Percentiles rank a stretch among this genome's conserved stretches.
phyloP scores from a whole-genome alignment of 1,140 invertebrate genomes.

The Bombus impatiens region DNA sequence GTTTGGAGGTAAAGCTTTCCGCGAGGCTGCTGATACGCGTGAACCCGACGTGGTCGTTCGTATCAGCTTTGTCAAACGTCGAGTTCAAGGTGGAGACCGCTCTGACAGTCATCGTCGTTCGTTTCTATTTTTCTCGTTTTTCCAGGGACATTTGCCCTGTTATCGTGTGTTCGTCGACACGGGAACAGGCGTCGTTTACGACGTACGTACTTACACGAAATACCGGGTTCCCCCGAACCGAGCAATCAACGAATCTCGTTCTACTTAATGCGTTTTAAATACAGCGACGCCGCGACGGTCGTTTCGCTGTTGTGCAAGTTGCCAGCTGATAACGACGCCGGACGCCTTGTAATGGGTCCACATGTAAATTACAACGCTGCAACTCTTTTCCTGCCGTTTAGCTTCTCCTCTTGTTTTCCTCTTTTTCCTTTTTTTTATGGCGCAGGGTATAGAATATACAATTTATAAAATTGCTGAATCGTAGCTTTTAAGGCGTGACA shows the following conservation, averaged over 20 bases:
- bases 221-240: neutral
- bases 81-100: too few relatives aligned
- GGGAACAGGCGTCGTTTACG: slow-evolving; percentile 35
- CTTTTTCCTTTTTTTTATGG: neutral
- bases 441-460: neutral
- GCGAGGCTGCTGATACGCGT: neutral
- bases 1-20: neutral
- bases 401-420: too few relatives aligned
- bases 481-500: too few relatives aligned
- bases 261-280: slow-evolving; percentile 47
- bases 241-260: slow-evolving; percentile 45
- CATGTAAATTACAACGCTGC: neutral
- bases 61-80: slow-evolving; percentile 22
- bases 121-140: slow-evolving; percentile 1
- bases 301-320: neutral
- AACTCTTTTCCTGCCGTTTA: neutral
- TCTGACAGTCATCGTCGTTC: slow-evolving; percentile 16
- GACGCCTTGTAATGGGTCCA: neutral
- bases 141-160: neutral
- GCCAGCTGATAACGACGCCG: slow-evolving; percentile 7
- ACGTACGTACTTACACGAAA: slow-evolving; percentile 31
- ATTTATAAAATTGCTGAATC: neutral
- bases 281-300: neutral
- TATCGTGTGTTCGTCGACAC: slow-evolving; percentile 8
- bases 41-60: neutral